A percentile compares a stretch with the other conserved stretches of the same genome.
Conservation (phyloP, 2,888 invertebrate species). For the Eupithecia vulgata region DNA sequence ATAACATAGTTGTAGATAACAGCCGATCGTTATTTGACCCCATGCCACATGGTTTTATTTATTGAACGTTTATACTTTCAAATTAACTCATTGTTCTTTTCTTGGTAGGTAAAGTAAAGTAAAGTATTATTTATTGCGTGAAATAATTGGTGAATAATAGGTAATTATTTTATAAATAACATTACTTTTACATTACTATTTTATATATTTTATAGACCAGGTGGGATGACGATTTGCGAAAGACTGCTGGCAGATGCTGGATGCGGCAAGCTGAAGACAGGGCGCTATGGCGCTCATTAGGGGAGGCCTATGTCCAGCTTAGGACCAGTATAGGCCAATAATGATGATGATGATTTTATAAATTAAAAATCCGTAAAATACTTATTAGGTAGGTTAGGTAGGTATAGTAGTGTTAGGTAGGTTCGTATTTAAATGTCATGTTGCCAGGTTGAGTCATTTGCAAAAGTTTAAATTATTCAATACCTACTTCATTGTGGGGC, state of each 20-base stretch:
- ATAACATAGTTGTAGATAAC: background rate
- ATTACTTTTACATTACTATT: too few relatives aligned
- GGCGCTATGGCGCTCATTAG: too few relatives aligned
- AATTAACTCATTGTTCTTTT: conserved; percentile 28
- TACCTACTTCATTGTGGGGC: background rate
- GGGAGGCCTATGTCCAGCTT: too few relatives aligned
- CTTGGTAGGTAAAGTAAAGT: conserved; percentile 9
- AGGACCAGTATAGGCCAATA: too few relatives aligned
- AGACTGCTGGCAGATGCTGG: too few relatives aligned
- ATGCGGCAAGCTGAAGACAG: too few relatives aligned
- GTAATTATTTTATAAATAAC: too few relatives aligned
- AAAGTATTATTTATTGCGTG: too few relatives aligned
- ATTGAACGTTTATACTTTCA: conserved; percentile 23
- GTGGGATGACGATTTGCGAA: too few relatives aligned
- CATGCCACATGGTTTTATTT: conserved; percentile 9
- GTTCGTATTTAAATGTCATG: background rate
- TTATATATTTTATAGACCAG: too few relatives aligned
- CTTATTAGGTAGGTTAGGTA: too few relatives aligned
- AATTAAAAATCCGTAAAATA: background rate
- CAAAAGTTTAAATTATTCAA: background rate
- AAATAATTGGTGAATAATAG: too few relatives aligned
- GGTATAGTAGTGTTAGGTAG: conserved; percentile 5
- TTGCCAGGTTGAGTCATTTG: conserved; percentile 7
- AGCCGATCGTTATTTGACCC: conserved; percentile 12
- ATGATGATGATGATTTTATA: background rate